phyloP scores from a whole-genome alignment of 2,888 invertebrate species.

The Drosophila robusta region DNA sequence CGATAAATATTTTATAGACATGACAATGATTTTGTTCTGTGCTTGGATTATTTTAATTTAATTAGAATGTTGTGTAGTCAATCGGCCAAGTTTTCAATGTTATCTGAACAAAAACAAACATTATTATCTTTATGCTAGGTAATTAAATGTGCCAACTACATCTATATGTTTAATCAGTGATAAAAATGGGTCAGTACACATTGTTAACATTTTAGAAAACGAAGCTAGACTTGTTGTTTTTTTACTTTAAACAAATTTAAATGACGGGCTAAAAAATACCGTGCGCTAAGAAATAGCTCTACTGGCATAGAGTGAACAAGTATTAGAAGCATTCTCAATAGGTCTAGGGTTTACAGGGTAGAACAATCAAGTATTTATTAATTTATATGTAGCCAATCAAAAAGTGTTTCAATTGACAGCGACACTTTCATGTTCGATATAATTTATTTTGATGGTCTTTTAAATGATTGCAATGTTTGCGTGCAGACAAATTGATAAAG shows the following conservation, averaged over 20 bases:
- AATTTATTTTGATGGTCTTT: slow-evolving; percentile 43
- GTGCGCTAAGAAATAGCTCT: too few species aligned
- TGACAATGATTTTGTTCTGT: slow-evolving; percentile 5
- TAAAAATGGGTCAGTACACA: slow-evolving; percentile 29
- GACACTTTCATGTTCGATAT: slow-evolving; percentile 34
- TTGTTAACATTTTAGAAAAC: neutral
- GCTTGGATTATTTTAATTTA: slow-evolving; percentile 24
- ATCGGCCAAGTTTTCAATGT: slow-evolving; percentile 29
- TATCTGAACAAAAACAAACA: slow-evolving; percentile 37
- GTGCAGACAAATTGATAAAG: slow-evolving; percentile 21
- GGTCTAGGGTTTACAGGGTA: neutral
- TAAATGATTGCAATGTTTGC: slow-evolving; percentile 10
- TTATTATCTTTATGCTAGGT: slow-evolving; percentile 37
- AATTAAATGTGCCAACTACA: slow-evolving; percentile 31
- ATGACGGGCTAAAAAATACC: neutral
- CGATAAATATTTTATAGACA: slow-evolving; percentile 7
- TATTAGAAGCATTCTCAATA: neutral
- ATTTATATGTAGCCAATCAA: slow-evolving; percentile 36
- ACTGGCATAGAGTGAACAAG: too few species aligned
- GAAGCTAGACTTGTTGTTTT: neutral
- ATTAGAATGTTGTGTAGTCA: slow-evolving; percentile 36
- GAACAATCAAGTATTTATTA: slow-evolving; percentile 3
- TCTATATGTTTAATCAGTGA: slow-evolving; percentile 25
- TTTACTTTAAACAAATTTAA: neutral
- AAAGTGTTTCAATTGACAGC: slow-evolving; percentile 47